Evolutionary conservation across 2,888 invertebrate genomes (phyloP).

Genomic region (Colostygia pectinataria): DNA sequence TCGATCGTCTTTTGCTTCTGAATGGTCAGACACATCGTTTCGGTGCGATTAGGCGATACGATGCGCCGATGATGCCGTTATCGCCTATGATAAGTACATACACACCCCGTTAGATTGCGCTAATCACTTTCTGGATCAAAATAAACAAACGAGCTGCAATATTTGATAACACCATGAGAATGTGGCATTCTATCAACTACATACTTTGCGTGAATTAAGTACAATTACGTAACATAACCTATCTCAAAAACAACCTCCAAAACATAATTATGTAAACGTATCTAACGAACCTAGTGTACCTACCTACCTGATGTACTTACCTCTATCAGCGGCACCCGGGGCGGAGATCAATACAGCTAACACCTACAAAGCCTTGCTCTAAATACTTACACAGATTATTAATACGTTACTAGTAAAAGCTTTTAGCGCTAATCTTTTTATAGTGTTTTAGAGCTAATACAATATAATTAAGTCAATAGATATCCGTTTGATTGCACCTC

Average conservation of each 20-base stretch:
- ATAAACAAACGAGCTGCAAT: constrained; percentile 44
- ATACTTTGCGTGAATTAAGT: too few relatives aligned
- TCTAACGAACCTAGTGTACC: neutral
- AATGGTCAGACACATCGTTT: constrained; percentile 4
- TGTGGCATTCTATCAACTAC: too few relatives aligned
- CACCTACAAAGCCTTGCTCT: constrained; percentile 32
- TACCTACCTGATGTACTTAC: neutral
- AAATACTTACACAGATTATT: constrained; percentile 13
- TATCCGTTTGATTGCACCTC: constrained; percentile 2
- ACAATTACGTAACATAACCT: too few relatives aligned
- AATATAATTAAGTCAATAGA: constrained; percentile 4
- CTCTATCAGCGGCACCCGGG: constrained; percentile 8
- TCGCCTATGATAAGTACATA: constrained; percentile 41
- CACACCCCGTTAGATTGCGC: constrained; percentile 40
- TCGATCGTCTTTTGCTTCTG: constrained; percentile 25
- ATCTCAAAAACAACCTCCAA: too few relatives aligned
- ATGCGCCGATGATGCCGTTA: constrained; percentile 23
- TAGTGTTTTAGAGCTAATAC: neutral
- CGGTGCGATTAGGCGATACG: constrained; percentile 4
- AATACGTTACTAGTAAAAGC: neutral
- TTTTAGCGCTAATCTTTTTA: constrained; percentile 7
- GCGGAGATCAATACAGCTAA: constrained; percentile 26
- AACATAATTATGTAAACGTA: neutral
- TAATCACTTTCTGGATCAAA: constrained; percentile 49
- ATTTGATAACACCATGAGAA: constrained; percentile 31